Percentiles rank a stretch among this genome's conserved stretches.
phyloP scores from a whole-genome alignment of 2,888 invertebrate species.

The Dugesia japonica region DNA sequence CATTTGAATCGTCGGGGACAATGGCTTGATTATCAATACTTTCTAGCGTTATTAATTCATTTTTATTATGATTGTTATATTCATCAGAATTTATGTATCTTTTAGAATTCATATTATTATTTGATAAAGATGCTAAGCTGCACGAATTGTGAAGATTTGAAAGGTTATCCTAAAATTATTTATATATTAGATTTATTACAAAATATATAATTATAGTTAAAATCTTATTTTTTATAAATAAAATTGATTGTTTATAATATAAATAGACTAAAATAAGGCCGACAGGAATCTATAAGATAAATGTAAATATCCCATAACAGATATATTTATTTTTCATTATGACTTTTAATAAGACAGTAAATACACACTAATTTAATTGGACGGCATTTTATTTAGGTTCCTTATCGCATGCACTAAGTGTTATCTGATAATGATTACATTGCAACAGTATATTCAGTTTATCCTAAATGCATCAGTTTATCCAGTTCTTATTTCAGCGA shows the following conservation, averaged over 20 bases:
- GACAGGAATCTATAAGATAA: background rate
- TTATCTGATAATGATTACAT: background rate
- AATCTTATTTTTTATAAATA: background rate
- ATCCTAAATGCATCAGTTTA: background rate
- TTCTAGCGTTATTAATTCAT: background rate
- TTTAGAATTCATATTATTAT: background rate
- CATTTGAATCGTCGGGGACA: background rate
- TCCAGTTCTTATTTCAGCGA: slow-evolving; percentile 20
- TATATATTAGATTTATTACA: no score
- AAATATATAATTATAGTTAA: no score
- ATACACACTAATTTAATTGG: background rate
- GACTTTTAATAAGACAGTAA: background rate
- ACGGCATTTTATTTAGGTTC: background rate
- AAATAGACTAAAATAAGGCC: background rate
- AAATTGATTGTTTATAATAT: background rate
- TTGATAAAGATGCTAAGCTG: background rate
- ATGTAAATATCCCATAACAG: slow-evolving; percentile 4
- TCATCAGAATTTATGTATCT: background rate
- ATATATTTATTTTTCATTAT: slow-evolving; percentile 11
- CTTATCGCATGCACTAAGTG: slow-evolving; percentile 16
- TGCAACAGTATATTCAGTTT: background rate
- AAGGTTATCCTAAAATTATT: background rate
- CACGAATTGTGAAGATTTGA: background rate
- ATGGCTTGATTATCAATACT: background rate
- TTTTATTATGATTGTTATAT: background rate